Percentiles rank a stretch among this genome's conserved stretches.
These are phyloP conservation scores for Globodera rostochiensis DNA, from an alignment of 1,140 invertebrate species.

Conservation along the genomic window DNA sequence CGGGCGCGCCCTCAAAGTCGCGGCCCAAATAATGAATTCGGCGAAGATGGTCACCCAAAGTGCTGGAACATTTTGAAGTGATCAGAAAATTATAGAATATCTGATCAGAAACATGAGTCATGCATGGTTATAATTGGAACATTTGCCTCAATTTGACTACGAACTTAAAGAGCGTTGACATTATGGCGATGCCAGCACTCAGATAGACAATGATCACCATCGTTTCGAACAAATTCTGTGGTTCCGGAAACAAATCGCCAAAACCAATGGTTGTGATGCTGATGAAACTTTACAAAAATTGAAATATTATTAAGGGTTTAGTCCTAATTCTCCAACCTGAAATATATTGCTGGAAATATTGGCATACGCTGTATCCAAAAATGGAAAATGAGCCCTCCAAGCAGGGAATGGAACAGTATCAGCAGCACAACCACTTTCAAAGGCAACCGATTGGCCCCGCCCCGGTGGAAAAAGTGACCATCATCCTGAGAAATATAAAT, in stretches of 20 bases:
- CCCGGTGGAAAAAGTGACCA: not conserved
- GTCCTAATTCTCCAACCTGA: constrained; percentile 9
- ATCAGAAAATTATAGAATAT: not conserved
- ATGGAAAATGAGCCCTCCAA: constrained; percentile 36
- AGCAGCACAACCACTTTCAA: constrained; percentile 28
- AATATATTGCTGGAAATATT: constrained; percentile 31
- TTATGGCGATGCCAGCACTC: constrained; percentile 28
- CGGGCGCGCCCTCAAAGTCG: constrained; percentile 23
- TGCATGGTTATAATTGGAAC: not conserved
- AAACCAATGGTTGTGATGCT: constrained; percentile 40
- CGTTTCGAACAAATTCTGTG: constrained; percentile 13
- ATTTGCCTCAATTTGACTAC: not conserved
- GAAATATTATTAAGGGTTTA: not conserved
- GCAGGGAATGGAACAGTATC: constrained; percentile 31
- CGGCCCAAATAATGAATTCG: constrained; percentile 31
- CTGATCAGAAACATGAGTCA: not conserved
- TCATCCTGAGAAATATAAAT: not conserved
- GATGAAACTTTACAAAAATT: constrained; percentile 35
- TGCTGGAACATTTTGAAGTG: constrained; percentile 6
- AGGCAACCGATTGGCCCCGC: constrained; percentile 9
- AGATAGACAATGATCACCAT: constrained; percentile 32
- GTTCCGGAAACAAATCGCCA: constrained; percentile 29
- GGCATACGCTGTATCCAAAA: constrained; percentile 32
- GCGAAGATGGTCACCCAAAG: constrained; percentile 28
- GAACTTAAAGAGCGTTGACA: constrained; percentile 32